Percentiles rank a stretch among this genome's conserved stretches.
Conservation (phyloP, 2,113 vertebrate genomes). For the Psilopsiagon aymara region DNA sequence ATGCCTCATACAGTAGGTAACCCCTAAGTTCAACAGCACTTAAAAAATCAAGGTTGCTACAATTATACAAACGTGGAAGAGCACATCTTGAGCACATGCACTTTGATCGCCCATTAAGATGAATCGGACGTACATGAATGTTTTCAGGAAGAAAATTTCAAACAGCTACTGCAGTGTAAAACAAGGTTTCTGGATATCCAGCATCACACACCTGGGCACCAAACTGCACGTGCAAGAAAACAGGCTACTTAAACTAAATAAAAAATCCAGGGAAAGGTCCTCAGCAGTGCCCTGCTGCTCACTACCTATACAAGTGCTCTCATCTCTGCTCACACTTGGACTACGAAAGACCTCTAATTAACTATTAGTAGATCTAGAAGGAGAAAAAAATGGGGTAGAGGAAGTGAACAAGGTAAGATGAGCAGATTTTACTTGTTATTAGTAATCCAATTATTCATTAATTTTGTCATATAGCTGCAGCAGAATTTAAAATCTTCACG, state of each 20-base stretch:
- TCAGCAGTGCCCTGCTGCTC: neutral
- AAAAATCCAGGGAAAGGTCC: neutral
- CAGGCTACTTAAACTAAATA: too few species aligned
- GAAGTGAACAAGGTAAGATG: neutral
- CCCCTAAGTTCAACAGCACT: neutral
- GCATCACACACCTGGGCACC: neutral
- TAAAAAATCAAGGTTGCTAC: neutral
- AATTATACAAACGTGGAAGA: neutral
- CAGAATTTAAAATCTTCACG: neutral
- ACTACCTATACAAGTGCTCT: neutral
- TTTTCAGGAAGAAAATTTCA: neutral
- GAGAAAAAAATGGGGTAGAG: neutral
- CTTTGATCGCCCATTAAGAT: neutral
- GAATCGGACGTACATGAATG: neutral
- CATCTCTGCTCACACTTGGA: neutral
- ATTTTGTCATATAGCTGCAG: neutral
- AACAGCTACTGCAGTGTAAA: neutral
- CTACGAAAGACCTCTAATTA: neutral
- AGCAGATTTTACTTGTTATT: neutral
- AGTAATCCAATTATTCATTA: neutral
- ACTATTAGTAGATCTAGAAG: neutral
- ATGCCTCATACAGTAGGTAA: neutral
- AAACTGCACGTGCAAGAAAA: neutral
- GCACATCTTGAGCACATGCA: neutral
- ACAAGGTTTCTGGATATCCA: neutral